Conservation (phyloP, 2,888 invertebrate genomes). For the Pristionchus maxplancki region DNA sequence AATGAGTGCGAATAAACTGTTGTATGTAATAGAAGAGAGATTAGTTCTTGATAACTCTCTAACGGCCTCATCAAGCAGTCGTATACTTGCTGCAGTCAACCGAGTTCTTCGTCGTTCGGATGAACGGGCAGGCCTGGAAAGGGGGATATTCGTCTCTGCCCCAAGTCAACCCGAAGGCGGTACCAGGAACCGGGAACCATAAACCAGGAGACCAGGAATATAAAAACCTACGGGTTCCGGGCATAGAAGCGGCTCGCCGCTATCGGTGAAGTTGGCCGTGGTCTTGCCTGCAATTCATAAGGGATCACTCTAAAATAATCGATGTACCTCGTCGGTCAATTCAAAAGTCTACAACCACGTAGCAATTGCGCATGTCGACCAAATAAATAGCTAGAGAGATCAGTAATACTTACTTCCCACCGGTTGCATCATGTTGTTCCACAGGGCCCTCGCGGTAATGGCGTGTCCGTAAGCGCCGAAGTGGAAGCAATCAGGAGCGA, state of each 20-base stretch:
- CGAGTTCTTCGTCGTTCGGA: constrained; percentile 64
- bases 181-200: too few species aligned
- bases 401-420: constrained; percentile 32
- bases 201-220: too few species aligned
- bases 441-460: constrained; percentile 58
- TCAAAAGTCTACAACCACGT: neutral
- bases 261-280: constrained; percentile 57
- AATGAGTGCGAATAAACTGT: too few species aligned
- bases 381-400: too few species aligned
- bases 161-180: too few species aligned
- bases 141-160: too few species aligned
- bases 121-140: constrained; percentile 61
- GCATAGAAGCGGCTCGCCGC: constrained; percentile 61
- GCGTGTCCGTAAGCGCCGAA: constrained; percentile 65
- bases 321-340: neutral
- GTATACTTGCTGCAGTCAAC: constrained; percentile 54
- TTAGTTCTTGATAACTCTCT: too few species aligned
- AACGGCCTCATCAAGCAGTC: too few species aligned
- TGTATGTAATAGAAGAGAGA: too few species aligned
- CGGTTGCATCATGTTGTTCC: constrained; percentile 58
- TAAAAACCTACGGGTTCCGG: constrained; percentile 72
- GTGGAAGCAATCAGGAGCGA: constrained; percentile 70
- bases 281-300: constrained; percentile 50
- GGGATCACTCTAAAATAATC: neutral
- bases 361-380: too few species aligned